Evolutionary conservation across 2,113 vertebrate species (phyloP).

Genomic region (Lepus americanus): DNA sequence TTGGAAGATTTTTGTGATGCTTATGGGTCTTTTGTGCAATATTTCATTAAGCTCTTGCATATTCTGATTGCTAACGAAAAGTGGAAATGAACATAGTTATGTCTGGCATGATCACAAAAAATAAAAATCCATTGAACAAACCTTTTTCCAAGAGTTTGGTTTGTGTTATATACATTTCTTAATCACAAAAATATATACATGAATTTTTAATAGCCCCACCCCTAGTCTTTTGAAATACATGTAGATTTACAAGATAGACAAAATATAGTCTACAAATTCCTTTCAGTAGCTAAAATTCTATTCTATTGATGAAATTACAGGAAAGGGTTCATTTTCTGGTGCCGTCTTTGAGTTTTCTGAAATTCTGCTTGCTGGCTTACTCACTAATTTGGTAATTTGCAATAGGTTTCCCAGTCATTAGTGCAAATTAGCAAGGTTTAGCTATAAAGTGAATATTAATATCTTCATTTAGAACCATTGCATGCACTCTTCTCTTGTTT

Average conservation of each 20-base stretch:
- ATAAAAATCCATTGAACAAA: conserved; percentile 36
- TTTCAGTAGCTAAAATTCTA: conserved; percentile 76
- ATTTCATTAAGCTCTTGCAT: conserved; percentile 65
- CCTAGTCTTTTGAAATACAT: conserved; percentile 54
- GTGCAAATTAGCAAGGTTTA: conserved; percentile 81
- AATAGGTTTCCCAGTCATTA: conserved; percentile 81
- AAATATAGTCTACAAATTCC: conserved; percentile 70
- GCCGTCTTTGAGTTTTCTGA: conserved; percentile 59
- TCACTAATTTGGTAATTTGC: conserved; percentile 82
- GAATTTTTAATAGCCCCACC: conserved; percentile 39
- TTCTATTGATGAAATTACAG: conserved; percentile 76
- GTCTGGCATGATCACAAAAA: conserved; percentile 42
- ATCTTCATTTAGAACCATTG: conserved; percentile 77
- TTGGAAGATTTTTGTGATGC: conserved; percentile 67
- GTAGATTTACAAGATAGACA: conserved; percentile 63
- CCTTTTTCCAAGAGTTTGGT: conserved; percentile 13
- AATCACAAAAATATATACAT: background rate
- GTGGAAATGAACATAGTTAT: conserved; percentile 58
- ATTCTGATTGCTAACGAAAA: conserved; percentile 38
- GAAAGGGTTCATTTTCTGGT: conserved; percentile 68
- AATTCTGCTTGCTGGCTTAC: conserved; percentile 75
- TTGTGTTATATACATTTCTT: conserved; percentile 48
- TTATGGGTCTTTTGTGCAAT: conserved; percentile 65
- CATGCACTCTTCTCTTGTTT: conserved; percentile 56
- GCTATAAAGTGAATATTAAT: conserved; percentile 82